phyloP scores from a whole-genome alignment of 2,113 vertebrate species.

The Charina bottae region DNA sequence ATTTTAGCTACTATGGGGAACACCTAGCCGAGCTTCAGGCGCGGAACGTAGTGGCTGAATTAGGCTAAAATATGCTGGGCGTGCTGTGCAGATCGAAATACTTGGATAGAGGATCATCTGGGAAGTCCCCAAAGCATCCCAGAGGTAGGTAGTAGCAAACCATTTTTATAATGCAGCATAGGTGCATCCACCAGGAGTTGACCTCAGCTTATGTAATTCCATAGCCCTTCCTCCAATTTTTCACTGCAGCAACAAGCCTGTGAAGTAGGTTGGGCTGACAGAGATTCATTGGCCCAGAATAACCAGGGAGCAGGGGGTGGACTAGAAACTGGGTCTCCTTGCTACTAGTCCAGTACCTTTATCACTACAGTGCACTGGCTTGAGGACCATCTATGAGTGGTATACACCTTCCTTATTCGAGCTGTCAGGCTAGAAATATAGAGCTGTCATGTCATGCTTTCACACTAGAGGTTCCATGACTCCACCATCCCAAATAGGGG shows the following conservation, averaged over 20 bases:
- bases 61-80: neutral
- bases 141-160: neutral
- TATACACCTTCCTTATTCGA: neutral
- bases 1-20: neutral
- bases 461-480: neutral
- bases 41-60: neutral
- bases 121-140: neutral
- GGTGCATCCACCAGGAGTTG: neutral
- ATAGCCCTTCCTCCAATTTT: neutral
- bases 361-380: neutral
- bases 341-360: neutral
- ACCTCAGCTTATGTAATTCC: neutral
- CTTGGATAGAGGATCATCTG: neutral
- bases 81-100: neutral
- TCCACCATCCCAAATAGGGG: neutral
- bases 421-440: neutral
- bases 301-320: neutral
- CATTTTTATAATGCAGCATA: neutral
- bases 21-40: neutral
- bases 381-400: neutral
- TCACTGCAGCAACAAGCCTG: neutral
- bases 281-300: neutral
- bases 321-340: neutral
- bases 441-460: neutral
- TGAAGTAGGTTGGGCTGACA: neutral